Conservation (phyloP, 2,113 vertebrate species). For the Pycnonotus jocosus region DNA sequence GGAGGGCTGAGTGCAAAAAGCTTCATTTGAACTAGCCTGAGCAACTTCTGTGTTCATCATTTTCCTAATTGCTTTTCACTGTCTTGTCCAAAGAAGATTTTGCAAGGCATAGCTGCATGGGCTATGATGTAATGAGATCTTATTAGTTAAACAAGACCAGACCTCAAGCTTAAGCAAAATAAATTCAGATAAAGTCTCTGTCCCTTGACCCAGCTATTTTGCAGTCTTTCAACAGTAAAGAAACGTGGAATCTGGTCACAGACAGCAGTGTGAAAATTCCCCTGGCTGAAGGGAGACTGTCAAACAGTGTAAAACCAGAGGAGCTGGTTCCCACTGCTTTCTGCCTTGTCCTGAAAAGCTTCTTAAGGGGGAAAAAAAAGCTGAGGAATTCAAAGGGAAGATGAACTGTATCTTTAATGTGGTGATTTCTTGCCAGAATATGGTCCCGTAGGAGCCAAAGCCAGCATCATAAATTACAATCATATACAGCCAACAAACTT, state of each 20-base stretch:
- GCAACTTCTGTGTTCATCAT: background rate
- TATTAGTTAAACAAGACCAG: slow-evolving; percentile 51
- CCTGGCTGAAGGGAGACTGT: background rate
- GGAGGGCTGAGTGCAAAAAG: background rate
- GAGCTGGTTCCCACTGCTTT: slow-evolving; percentile 19
- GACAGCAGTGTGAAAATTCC: slow-evolving; percentile 20
- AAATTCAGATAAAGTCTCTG: slow-evolving; percentile 27
- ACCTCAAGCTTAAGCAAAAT: slow-evolving; percentile 41
- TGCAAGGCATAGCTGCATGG: slow-evolving; percentile 18
- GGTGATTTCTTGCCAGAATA: slow-evolving; percentile 18
- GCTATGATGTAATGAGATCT: slow-evolving; percentile 45
- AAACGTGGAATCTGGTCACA: slow-evolving; percentile 37
- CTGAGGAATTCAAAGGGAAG: background rate
- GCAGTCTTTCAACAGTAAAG: slow-evolving; percentile 32
- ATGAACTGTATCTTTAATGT: background rate
- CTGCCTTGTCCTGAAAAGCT: slow-evolving; percentile 1
- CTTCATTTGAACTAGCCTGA: background rate
- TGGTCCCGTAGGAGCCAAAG: background rate
- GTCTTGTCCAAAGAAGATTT: slow-evolving; percentile 22
- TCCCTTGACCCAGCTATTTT: slow-evolving; percentile 50
- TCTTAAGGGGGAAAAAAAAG: background rate
- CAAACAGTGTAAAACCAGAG: background rate
- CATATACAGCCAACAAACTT: slow-evolving; percentile 37
- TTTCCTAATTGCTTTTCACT: slow-evolving; percentile 33
- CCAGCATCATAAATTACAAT: slow-evolving; percentile 39